Conservation (phyloP, 2,888 invertebrate genomes). For the Rhagophthalmus giganteus region DNA sequence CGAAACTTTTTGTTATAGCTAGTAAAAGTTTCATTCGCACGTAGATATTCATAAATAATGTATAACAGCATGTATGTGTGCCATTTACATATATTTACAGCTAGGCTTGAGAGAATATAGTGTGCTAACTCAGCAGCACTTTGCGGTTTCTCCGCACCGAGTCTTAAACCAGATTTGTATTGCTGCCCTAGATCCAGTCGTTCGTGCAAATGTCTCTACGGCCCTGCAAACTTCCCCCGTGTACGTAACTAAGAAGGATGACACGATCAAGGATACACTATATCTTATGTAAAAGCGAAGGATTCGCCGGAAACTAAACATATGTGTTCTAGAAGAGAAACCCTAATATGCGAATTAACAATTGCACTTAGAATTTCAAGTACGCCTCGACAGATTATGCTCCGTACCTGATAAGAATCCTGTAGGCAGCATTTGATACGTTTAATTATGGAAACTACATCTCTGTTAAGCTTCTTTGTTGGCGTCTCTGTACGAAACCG, state of each 20-base stretch:
- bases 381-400: slow-evolving; percentile 21
- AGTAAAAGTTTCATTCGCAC: slow-evolving; percentile 6
- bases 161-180: slow-evolving; percentile 31
- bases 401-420: slow-evolving; percentile 22
- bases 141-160: slow-evolving; percentile 25
- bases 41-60: slow-evolving; percentile 28
- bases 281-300: slow-evolving; percentile 10
- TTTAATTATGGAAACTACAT: slow-evolving; percentile 13
- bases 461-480: slow-evolving; percentile 7
- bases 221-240: slow-evolving; percentile 9
- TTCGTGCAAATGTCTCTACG: slow-evolving; percentile 21
- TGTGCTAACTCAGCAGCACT: slow-evolving; percentile 27
- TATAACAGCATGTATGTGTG: slow-evolving; percentile 23
- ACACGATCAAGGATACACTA: slow-evolving; percentile 17
- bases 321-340: slow-evolving; percentile 14
- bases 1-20: neutral
- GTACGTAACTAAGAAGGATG: slow-evolving; percentile 26
- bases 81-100: slow-evolving; percentile 29
- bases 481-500: neutral
- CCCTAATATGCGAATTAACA: slow-evolving; percentile 26
- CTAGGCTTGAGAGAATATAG: slow-evolving; percentile 24
- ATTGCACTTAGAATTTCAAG: slow-evolving; percentile 26
- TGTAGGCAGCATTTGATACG: slow-evolving; percentile 3
- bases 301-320: slow-evolving; percentile 12
- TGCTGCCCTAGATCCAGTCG: slow-evolving; percentile 22